A percentile compares a stretch with the other conserved stretches of the same genome.
These are phyloP conservation scores for Xenopus laevis DNA, from an alignment of 2,113 vertebrate genomes.

Conservation along the genomic window DNA sequence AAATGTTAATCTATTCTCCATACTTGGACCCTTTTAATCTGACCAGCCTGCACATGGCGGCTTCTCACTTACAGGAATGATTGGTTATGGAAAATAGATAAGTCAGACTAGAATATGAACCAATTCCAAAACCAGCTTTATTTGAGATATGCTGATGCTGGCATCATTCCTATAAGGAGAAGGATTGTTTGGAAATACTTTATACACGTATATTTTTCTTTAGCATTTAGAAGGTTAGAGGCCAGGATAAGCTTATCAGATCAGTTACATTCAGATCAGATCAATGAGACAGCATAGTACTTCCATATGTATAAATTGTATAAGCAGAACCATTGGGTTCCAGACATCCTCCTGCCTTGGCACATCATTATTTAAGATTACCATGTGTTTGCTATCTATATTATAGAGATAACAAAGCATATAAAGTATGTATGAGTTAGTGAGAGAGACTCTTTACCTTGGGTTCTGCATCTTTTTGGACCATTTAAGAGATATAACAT, in stretches of 20 bases:
- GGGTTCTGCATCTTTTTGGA: no score
- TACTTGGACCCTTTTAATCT: conserved; percentile 2
- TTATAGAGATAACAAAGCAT: no score
- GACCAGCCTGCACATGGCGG: not conserved
- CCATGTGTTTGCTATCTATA: no score
- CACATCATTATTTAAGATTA: no score
- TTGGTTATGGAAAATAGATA: not conserved
- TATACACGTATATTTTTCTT: not conserved
- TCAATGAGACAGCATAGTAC: no score
- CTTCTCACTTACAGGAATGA: not conserved
- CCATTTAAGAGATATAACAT: no score
- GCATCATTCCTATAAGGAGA: not conserved
- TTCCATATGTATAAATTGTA: no score
- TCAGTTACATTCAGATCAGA: not conserved
- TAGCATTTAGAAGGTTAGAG: not conserved
- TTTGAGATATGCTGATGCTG: not conserved
- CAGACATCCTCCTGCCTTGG: no score
- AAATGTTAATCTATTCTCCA: conserved; percentile 7
- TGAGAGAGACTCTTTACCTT: no score
- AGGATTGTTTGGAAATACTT: not conserved
- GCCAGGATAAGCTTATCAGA: not conserved
- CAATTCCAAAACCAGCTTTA: not conserved
- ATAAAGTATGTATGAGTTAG: no score
- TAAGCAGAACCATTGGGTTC: no score
- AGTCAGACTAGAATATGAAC: not conserved